phyloP scores from a whole-genome alignment of 92 coral and sea anemone genomes.

The Actinostola sp. region DNA sequence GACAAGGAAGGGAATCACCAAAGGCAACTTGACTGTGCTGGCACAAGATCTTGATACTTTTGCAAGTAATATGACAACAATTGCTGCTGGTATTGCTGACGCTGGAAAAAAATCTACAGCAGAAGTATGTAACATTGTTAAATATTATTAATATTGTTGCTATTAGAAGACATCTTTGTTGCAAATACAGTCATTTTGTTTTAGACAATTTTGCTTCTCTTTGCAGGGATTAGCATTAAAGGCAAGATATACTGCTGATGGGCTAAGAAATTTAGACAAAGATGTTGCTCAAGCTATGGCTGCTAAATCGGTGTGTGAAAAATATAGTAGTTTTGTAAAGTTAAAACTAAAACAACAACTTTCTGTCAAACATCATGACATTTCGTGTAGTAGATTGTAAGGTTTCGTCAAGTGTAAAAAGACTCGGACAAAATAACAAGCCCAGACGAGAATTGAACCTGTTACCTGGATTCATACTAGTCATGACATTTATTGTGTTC shows the following conservation, averaged over 20 bases:
- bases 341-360: too few species aligned
- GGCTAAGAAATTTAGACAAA: conserved; percentile 31
- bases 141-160: too few species aligned
- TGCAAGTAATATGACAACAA: neutral
- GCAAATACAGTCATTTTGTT: too few species aligned
- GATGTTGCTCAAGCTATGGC: conserved; percentile 52
- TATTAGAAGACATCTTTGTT: too few species aligned
- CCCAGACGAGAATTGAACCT: too few species aligned
- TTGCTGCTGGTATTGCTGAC: neutral
- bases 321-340: too few species aligned
- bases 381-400: neutral
- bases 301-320: conserved; percentile 57
- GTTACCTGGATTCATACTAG: too few species aligned
- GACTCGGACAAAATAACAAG: too few species aligned
- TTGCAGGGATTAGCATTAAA: conserved; percentile 39
- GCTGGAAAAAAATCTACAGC: neutral
- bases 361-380: neutral
- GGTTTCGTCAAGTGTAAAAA: too few species aligned
- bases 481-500: too few species aligned
- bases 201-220: neutral
- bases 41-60: conserved; percentile 31
- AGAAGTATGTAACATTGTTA: conserved; percentile 12
- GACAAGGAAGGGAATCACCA: conserved; percentile 77
- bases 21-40: conserved; percentile 46
- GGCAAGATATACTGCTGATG: conserved; percentile 33